Evolutionary conservation across 2,888 invertebrate species (phyloP).

Genomic region (Smittia sp.): DNA sequence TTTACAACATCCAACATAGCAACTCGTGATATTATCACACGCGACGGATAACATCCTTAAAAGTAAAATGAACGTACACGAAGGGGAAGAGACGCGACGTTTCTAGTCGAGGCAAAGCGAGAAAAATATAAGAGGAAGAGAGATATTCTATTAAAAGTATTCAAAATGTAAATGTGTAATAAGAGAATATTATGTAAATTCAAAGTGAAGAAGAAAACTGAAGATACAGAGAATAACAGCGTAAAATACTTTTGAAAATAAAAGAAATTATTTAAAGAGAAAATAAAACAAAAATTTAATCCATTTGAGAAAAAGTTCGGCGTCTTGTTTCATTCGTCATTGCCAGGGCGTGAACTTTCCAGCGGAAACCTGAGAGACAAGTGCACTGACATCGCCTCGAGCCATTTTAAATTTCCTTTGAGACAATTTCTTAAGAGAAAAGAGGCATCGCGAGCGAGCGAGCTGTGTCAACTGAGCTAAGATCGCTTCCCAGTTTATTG

Average conservation of each 20-base stretch:
- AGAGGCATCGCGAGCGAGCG: too few species aligned
- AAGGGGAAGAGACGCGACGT: not conserved
- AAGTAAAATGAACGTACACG: not conserved
- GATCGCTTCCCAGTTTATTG: too few species aligned
- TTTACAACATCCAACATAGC: not conserved
- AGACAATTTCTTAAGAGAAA: too few species aligned
- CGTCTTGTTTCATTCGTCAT: not conserved
- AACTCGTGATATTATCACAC: not conserved
- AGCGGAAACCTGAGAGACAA: too few species aligned
- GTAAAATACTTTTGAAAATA: slow-evolving; percentile 12
- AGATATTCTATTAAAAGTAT: slow-evolving; percentile 23
- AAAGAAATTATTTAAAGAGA: not conserved
- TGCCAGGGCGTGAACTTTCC: too few species aligned
- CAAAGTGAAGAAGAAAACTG: not conserved
- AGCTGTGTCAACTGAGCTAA: too few species aligned
- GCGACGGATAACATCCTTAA: slow-evolving; percentile 5
- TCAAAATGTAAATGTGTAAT: slow-evolving; percentile 25
- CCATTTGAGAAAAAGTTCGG: not conserved
- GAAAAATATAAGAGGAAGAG: not conserved
- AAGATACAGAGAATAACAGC: not conserved
- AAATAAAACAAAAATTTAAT: slow-evolving; percentile 10
- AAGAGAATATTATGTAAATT: slow-evolving; percentile 15
- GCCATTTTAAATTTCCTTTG: too few species aligned
- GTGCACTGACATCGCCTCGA: too few species aligned
- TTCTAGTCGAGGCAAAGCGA: not conserved